Evolutionary conservation across 2,797 vertebrate genomes (phyloP), one percentile per base, ranked within the genome.

Genomic region (Pelobates cultripes): DNA sequence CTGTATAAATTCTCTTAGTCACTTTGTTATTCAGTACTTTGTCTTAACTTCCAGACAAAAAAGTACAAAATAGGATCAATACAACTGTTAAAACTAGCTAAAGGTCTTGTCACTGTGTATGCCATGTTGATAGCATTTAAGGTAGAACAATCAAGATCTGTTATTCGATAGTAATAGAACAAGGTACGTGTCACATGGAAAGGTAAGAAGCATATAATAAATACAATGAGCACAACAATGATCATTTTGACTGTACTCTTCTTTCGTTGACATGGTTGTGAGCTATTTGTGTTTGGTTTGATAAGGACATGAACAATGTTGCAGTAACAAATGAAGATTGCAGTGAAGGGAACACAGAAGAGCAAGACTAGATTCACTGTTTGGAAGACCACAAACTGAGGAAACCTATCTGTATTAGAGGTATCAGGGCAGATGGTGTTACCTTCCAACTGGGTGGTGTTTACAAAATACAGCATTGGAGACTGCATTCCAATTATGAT

Each of bases 181-280:
- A 99, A 91, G 66, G 95, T 97, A 15, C 98, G 94, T 9, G 96
- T 99, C 88, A 99, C 84, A 0, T 99, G 97, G 87, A 98, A 99
- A 2, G 98, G 97, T 80, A 99, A 92, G 82, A 99, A 99, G 81
- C 97, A 98, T 8, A 98, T 88, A 10, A 96, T 91, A 85, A 99
- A 99, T 2, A 92, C 92, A 0, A 93, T 85, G 89, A 98, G 85
- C 71, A 99, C 96, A 0, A 98, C 93, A 73, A 97, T 87, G 8
- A 99, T 97, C 94, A 96, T 99, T 94, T 96, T 97, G 80, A 98
- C 94, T 0, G 98, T 98, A 87, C 97, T 99, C 91, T 95, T 95
- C 83, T 97, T 98, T 87, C 93, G 94, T 10, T 86, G 90, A 0
- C 90, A 91, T 3, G 93, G 89, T 5, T 90, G 90, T 3, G 87